Evolutionary conservation across 2,888 invertebrate genomes (phyloP), one percentile per base, ranked within the genome.

Genomic region (Stictocephala bisonia): DNA sequence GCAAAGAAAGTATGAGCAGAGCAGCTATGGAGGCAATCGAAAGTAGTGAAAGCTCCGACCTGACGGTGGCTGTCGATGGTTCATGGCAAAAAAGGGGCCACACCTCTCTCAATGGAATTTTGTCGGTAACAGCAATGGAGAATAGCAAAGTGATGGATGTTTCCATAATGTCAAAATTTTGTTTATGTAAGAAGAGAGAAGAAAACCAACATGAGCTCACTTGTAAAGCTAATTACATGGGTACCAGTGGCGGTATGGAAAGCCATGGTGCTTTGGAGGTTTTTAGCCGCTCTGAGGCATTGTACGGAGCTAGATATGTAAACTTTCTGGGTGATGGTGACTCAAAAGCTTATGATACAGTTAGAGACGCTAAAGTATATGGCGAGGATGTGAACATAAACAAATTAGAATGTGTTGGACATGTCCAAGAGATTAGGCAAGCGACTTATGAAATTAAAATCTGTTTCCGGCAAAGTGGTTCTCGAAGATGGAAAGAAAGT

Each of bases 241-340:
- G 67, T 11, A 67, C 41, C 18, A 50, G 67, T 24, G 66, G 66
- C 13, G 44, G 66, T 22, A 66, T 66, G 66, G 66, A 44, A 44
- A 44, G 13, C 44, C 44, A 15, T 13, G 66, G 64, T 15, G 64
- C 64, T 7, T n/a, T 64, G 11, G n/a, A 20, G n/a, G 9, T 66
- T 9, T 66, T 66, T 41, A 15, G 44, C 18, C 20, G 66, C 15
- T 44, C 66, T 13, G 66, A 44, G 9, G 22, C 18, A 6, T 29
- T 44, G 50, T 69, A 75, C 51, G 69, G 69, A 56, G 68, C 75
- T n/a, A 40, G 71, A 35, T 76, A 75, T 29, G 27, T 68, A 13
- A 60, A 74, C n/a, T 77, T 75, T 50, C 35, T 77, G 7, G 70
- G 75, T 13, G 72, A 74, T 66, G 74, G 77, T 26, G 72, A 72